Evolutionary conservation across 1,140 invertebrate species (phyloP).

Genomic region (Periplaneta americana): DNA sequence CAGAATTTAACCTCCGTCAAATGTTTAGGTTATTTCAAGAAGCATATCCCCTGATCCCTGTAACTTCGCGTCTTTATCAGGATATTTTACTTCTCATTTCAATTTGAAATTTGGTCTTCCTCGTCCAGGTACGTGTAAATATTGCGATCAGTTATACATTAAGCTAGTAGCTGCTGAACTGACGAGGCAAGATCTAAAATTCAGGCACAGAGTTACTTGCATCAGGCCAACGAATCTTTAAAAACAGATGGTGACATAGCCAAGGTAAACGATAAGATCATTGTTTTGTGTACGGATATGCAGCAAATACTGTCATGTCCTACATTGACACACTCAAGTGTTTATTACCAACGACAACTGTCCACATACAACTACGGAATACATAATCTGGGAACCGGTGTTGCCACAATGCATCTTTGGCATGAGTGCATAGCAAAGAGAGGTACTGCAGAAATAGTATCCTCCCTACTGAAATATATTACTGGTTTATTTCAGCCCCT

Average conservation of each 20-base stretch:
- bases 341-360: background rate
- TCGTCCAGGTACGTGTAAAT: constrained; percentile 11
- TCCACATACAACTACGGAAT: background rate
- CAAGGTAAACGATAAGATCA: background rate
- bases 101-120: too few relatives aligned
- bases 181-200: background rate
- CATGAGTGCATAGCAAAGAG: too few relatives aligned
- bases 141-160: background rate
- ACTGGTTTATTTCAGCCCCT: too few relatives aligned
- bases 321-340: background rate
- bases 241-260: background rate
- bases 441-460: too few relatives aligned
- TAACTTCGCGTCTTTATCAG: constrained; percentile 1
- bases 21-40: background rate
- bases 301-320: background rate
- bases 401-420: too few relatives aligned
- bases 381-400: too few relatives aligned
- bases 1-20: background rate
- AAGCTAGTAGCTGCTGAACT: background rate
- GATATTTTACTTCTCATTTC: constrained; percentile 16
- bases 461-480: too few relatives aligned
- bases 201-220: background rate
- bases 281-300: background rate
- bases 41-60: constrained; percentile 7
- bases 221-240: background rate